phyloP scores from a whole-genome alignment of 2,797 vertebrate species.

The Neostethus bicornis region DNA sequence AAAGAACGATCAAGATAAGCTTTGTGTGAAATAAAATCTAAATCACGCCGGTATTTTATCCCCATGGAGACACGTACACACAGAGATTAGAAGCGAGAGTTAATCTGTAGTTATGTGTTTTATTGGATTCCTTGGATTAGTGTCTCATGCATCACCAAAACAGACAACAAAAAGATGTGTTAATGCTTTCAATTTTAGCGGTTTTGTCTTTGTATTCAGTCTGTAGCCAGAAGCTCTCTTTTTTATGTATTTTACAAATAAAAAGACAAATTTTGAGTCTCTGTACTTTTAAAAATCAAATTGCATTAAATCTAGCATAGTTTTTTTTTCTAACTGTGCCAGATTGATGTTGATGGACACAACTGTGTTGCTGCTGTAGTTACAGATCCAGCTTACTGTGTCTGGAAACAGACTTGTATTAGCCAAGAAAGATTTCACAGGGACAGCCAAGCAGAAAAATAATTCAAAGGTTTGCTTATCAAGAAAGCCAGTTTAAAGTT shows the following conservation, averaged over 20 bases:
- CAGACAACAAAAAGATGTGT: conserved; percentile 31
- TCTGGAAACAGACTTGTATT: conserved; percentile 77
- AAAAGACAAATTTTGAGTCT: too few species aligned
- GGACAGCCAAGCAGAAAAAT: conserved; percentile 81
- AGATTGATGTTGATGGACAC: conserved; percentile 50
- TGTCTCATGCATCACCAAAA: conserved; percentile 42
- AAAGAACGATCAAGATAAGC: conserved; percentile 30
- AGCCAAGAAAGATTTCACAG: conserved; percentile 79
- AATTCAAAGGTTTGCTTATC: conserved; percentile 82
- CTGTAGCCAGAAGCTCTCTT: conserved; percentile 37
- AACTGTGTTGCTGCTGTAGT: conserved; percentile 32
- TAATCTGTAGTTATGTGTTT: conserved; percentile 41
- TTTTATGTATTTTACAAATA: conserved; percentile 7
- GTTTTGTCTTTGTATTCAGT: conserved; percentile 6
- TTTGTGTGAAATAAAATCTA: conserved; percentile 45
- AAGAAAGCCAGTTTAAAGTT: conserved; percentile 73
- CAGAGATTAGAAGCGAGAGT: conserved; percentile 41
- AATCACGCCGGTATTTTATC: conserved; percentile 38
- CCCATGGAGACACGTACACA: conserved; percentile 31
- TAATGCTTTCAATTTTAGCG: conserved; percentile 15
- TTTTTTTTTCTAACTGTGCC: conserved; percentile 28
- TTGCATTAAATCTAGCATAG: too few species aligned
- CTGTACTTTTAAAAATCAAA: too few species aligned
- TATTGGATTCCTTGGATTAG: conserved; percentile 40
- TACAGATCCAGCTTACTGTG: conserved; percentile 67